Evolutionary conservation across 2,113 vertebrate genomes (phyloP), one percentile per base, ranked within the genome.

Genomic region (Pholis gunnellus): DNA sequence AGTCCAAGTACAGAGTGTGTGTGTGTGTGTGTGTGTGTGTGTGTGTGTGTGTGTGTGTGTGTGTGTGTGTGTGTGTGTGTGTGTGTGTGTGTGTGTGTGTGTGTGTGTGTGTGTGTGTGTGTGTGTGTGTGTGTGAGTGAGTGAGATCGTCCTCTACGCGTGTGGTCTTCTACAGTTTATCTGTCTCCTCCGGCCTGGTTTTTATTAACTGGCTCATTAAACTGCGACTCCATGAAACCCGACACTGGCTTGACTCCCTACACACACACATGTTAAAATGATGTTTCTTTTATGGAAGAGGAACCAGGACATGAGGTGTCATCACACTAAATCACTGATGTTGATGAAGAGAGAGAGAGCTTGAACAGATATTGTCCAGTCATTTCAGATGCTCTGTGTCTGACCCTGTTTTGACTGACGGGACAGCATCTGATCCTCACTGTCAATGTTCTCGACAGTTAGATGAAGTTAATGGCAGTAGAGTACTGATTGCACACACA

Each of bases 181-280:
- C 84, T 61, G 76, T 84, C 83, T 86, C 72, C 84, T 75, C 75
- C 46, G 68, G 88, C 83, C 85, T 89, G 91, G 77, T 63, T 90
- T 92, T 89, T 90, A 93, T 89, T 92, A 92, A 90, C 88, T 74
- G 87, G 78, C 34, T 78, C 86, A 90, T 91, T 89, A 89, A 90
- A 83, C 84, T 67, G 54, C 14, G 34, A 85, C 82, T 89, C 74
- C 15, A 5, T 78, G 90, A 93, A 89, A 92, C 86, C 88, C 83
- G 85, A 93, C 86, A 86, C 92, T 82, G 31, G 48, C 76, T 44
- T 54, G n/a, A n/a, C 78, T 40, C 22, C 61, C 13, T 54, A 50
- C 22, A 69, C 3, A 60, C 25, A 60, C 27, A 63, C 40, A 34
- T 4, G 3, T 31, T 31, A 31, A 31, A 31, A 31, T 31, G 31